A percentile compares a stretch with the other conserved stretches of the same genome.
These are phyloP conservation scores for Cheilosia scutellata DNA, from an alignment of 2,888 invertebrate genomes.

Conservation along the genomic window DNA sequence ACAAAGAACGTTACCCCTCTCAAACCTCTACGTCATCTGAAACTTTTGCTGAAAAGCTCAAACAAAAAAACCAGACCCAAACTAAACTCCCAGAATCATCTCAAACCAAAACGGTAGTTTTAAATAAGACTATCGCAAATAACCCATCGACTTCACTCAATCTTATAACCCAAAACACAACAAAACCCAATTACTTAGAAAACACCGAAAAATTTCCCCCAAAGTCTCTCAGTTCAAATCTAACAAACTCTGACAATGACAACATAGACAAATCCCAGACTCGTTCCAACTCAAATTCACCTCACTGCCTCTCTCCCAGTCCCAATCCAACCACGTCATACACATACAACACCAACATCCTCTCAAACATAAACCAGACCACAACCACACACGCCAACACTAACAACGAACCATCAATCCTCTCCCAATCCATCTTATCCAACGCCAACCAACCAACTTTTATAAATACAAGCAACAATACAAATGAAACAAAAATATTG, in stretches of 20 bases:
- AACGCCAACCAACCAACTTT: neutral
- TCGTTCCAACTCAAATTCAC: neutral
- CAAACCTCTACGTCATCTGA: neutral
- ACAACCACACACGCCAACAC: neutral
- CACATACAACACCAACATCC: neutral
- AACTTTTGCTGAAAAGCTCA: neutral
- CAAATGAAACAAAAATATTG: neutral
- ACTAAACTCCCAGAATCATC: too few species aligned
- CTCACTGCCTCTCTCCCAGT: neutral
- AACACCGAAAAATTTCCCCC: neutral
- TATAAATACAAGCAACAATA: neutral
- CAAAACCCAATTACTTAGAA: neutral
- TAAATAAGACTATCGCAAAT: neutral
- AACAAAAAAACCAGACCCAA: too few species aligned
- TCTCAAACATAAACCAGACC: neutral
- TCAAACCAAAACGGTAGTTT: too few species aligned
- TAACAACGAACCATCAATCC: neutral
- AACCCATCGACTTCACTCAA: neutral
- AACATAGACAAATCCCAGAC: neutral
- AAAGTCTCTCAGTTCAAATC: neutral
- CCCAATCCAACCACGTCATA: neutral
- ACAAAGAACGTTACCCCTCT: constrained; percentile 5
- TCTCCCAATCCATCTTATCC: too few species aligned
- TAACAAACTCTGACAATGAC: too few species aligned
- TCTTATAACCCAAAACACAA: neutral